Percentiles rank a stretch among this genome's conserved stretches.
phyloP scores from a whole-genome alignment of 2,113 vertebrate species.

The Agapornis roseicollis region DNA sequence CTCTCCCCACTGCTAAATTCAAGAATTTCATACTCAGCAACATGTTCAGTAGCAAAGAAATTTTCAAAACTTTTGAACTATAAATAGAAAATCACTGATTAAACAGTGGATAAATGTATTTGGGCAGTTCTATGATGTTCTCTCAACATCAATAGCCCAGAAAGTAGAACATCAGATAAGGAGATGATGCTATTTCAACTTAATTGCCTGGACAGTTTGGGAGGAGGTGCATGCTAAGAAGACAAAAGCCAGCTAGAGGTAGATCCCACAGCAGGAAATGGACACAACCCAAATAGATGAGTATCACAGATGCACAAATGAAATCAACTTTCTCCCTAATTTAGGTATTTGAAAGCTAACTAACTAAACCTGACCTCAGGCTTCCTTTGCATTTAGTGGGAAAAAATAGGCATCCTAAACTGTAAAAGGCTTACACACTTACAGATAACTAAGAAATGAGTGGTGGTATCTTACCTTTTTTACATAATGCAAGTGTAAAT shows the following conservation, averaged over 20 bases:
- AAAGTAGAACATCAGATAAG: not conserved
- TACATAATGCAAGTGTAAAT: not conserved
- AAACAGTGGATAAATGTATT: not conserved
- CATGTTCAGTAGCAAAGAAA: not conserved
- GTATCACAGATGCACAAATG: not conserved
- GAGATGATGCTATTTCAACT: not conserved
- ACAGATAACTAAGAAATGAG: not conserved
- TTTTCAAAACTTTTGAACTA: not conserved
- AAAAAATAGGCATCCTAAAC: not conserved
- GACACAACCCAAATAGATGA: not conserved
- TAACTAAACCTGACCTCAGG: not conserved
- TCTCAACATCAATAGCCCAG: not conserved
- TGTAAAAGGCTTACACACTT: not conserved
- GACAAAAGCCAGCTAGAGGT: not conserved
- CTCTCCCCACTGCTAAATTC: not conserved
- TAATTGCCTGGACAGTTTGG: not conserved
- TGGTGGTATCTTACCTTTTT: not conserved
- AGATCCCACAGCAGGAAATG: not conserved
- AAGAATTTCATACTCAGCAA: not conserved
- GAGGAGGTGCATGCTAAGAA: fast-evolving
- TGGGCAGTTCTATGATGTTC: not conserved
- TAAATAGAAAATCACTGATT: not conserved
- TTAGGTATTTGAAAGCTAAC: not conserved
- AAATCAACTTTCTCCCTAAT: not conserved
- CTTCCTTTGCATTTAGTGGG: not conserved